Percentiles rank a stretch among this genome's conserved stretches.
These are phyloP conservation scores for Gnatocerus cornutus DNA, from an alignment of 2,888 invertebrate species.

Conservation along the genomic window DNA sequence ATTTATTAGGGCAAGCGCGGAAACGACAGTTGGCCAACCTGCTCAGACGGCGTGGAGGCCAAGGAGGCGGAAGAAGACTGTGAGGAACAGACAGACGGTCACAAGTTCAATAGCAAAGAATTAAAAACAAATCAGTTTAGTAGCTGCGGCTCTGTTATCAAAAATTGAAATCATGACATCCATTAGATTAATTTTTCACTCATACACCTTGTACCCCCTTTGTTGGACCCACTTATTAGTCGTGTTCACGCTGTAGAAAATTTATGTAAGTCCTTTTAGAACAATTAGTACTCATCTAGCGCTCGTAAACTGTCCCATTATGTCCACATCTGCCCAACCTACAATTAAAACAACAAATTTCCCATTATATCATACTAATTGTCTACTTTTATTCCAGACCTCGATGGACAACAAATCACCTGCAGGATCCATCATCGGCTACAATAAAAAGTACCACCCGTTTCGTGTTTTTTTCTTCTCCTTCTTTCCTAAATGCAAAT, in stretches of 20 bases:
- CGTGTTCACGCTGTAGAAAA: not conserved
- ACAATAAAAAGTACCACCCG: conserved; percentile 14
- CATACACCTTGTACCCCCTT: not conserved
- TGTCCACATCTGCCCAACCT: conserved; percentile 2
- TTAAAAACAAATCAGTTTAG: too few species aligned
- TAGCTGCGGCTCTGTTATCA: too few species aligned
- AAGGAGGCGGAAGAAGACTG: not conserved
- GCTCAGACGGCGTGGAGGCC: conserved; percentile 40
- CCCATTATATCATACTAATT: conserved; percentile 15
- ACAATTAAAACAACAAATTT: conserved; percentile 19
- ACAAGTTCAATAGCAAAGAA: too few species aligned
- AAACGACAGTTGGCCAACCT: conserved; percentile 48
- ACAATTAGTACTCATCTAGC: conserved; percentile 22
- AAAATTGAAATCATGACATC: too few species aligned
- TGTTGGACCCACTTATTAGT: not conserved
- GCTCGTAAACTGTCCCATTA: conserved; percentile 8
- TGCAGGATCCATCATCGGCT: conserved; percentile 2
- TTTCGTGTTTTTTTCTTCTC: not conserved
- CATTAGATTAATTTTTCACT: not conserved
- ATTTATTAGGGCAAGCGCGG: conserved; percentile 43
- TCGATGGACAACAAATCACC: conserved; percentile 10
- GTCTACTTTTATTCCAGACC: conserved; percentile 17
- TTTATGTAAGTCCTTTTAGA: conserved; percentile 12
- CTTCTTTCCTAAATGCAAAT: conserved; percentile 19
- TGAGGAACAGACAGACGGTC: not conserved